phyloP scores from a whole-genome alignment of 2,797 vertebrate species.

The Cheirogaleus major region DNA sequence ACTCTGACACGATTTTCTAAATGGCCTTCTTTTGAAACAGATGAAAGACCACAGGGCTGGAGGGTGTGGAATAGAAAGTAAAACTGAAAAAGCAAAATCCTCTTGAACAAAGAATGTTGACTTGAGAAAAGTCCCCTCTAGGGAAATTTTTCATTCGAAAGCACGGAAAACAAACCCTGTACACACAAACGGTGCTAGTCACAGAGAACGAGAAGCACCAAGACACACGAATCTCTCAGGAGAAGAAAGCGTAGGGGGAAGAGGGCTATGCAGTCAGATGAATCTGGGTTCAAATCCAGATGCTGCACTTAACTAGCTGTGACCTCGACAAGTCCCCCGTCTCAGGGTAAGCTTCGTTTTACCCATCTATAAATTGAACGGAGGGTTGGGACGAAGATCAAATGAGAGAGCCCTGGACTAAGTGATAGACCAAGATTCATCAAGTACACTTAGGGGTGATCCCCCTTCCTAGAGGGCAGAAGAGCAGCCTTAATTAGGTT shows the following conservation, averaged over 20 bases:
- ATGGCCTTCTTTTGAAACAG: not conserved
- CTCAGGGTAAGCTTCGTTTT: not conserved
- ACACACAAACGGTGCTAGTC: too few relatives aligned
- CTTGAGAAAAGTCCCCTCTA: not conserved
- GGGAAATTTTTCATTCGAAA: not conserved
- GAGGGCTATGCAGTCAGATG: too few relatives aligned
- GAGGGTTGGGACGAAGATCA: not conserved
- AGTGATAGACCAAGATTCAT: not conserved
- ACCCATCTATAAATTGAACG: not conserved
- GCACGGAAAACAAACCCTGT: too few relatives aligned
- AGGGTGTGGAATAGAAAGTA: not conserved
- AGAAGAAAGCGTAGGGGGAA: fast-evolving
- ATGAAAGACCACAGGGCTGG: not conserved
- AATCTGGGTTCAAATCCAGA: not conserved
- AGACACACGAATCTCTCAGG: not conserved
- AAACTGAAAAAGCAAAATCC: not conserved
- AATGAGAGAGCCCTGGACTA: not conserved
- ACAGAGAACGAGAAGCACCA: not conserved
- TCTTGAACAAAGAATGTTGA: not conserved
- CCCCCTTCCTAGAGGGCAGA: not conserved
- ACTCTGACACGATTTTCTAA: not conserved
- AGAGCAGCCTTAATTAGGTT: not conserved
- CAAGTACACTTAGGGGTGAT: not conserved
- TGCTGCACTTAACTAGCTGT: fast-evolving
- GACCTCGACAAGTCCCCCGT: not conserved